Percentiles rank a stretch among this genome's conserved stretches.
Conservation (phyloP, 2,888 invertebrate species). For the Cloeon dipterum region DNA sequence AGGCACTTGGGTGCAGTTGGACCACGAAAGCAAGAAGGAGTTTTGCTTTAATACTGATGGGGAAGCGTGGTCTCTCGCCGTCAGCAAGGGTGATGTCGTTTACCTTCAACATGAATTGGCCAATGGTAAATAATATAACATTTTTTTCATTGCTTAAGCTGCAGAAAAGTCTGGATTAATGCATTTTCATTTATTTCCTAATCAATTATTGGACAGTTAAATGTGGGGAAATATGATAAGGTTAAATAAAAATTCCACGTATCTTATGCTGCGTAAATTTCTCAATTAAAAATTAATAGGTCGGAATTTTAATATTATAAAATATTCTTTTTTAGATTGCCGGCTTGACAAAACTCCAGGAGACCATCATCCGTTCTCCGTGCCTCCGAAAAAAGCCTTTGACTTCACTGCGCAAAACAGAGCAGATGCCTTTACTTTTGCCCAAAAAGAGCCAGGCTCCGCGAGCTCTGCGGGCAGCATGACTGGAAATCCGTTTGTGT, state of each 20-base stretch:
- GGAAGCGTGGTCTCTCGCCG: slow-evolving; percentile 48
- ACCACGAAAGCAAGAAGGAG: slow-evolving; percentile 31
- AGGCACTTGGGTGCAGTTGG: slow-evolving; percentile 41
- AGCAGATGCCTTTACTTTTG: not conserved
- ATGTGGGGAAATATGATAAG: not conserved
- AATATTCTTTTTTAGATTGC: no score
- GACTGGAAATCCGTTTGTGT: slow-evolving; percentile 20
- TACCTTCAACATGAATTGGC: slow-evolving; percentile 32
- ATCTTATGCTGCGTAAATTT: no score
- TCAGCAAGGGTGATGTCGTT: slow-evolving; percentile 33
- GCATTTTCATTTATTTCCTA: not conserved
- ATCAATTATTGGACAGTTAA: no score
- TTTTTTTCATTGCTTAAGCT: not conserved
- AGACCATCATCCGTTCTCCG: no score
- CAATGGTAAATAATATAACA: slow-evolving; percentile 9
- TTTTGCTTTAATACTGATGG: slow-evolving; percentile 41
- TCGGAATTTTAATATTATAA: no score
- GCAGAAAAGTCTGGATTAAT: not conserved
- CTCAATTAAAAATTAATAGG: no score
- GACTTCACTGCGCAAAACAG: no score
- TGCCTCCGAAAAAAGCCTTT: no score
- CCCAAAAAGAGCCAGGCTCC: slow-evolving; percentile 5
- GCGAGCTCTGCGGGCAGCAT: slow-evolving; percentile 8
- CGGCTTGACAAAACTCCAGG: no score
- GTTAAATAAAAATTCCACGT: not conserved